Percentiles rank a stretch among this genome's conserved stretches.
These are phyloP conservation scores for Apis mellifera DNA, from an alignment of 1,140 invertebrate species.

Conservation along the genomic window Amel_HAv3.1 CM009944.2:4031501-4032000, in stretches of 20 bases:
- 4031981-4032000: too few species aligned
- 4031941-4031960: neutral
- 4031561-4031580: slow-evolving; percentile 14
- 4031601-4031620: neutral
- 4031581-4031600: slow-evolving; percentile 14
- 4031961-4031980: neutral
- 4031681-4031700: neutral
- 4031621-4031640: slow-evolving; percentile 9
- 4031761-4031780: too few species aligned
- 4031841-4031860: neutral
- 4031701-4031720: neutral
- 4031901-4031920: neutral
- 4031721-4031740: too few species aligned
- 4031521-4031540: neutral
- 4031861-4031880: neutral
- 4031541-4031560: slow-evolving; percentile 39
- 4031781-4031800: neutral
- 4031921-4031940: neutral
- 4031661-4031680: neutral
- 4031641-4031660: neutral
- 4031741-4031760: too few species aligned
- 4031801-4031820: neutral
- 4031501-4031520: too few species aligned
- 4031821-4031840: neutral
- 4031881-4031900: neutral